A percentile compares a stretch with the other conserved stretches of the same genome.
phyloP scores from a whole-genome alignment of 2,113 vertebrate species.

The Actinemys pallida region DNA sequence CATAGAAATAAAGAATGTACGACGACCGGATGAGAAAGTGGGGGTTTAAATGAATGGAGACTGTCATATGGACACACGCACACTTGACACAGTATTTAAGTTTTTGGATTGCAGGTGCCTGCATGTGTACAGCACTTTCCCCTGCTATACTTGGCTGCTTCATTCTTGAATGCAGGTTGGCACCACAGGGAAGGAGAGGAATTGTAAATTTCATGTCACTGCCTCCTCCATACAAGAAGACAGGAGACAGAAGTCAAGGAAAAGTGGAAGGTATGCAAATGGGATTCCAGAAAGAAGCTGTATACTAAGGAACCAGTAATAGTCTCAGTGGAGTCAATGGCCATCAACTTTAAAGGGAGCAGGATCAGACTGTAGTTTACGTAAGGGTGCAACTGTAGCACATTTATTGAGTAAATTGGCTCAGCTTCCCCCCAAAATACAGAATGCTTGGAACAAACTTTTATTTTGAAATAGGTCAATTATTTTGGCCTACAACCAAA shows the following conservation, averaged over 20 bases:
- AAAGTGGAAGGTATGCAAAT: fast-evolving
- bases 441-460: neutral
- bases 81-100: neutral
- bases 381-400: neutral
- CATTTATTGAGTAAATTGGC: neutral
- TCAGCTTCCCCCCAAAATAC: neutral
- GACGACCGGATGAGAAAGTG: neutral
- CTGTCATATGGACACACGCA: neutral
- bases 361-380: neutral
- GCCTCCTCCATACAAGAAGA: neutral
- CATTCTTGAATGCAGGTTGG: neutral
- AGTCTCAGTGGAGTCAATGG: neutral
- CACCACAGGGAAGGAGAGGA: neutral
- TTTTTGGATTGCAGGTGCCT: neutral
- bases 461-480: neutral
- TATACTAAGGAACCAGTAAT: neutral
- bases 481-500: neutral
- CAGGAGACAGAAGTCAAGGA: neutral
- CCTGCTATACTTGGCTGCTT: neutral
- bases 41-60: neutral
- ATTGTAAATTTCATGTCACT: neutral
- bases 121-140: neutral
- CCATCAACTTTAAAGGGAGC: neutral
- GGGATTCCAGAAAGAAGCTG: neutral
- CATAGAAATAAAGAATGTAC: neutral